These are phyloP conservation scores for Petrolisthes cinctipes DNA, from an alignment of 2,888 invertebrate species.

Conservation along the genomic window DNA sequence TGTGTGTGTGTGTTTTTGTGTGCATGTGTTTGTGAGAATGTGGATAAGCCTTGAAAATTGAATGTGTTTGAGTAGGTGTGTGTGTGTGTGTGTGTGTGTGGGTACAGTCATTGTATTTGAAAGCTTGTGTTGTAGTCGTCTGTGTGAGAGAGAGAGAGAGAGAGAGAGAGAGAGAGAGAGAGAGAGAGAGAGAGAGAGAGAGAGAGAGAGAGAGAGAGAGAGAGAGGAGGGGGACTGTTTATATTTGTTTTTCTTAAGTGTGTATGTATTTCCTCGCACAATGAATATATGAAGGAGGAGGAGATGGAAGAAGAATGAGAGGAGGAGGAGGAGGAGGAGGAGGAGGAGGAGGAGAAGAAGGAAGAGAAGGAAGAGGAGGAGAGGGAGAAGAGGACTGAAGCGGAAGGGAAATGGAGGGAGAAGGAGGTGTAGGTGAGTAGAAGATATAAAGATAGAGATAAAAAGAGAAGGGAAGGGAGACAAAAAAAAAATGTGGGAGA, in stretches of 20 bases:
- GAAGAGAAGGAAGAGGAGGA: constrained; percentile 10
- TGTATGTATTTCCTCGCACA: background rate
- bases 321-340: background rate
- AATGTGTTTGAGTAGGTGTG: background rate
- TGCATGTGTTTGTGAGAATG: too few relatives aligned
- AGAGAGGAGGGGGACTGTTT: background rate
- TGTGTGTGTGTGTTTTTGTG: background rate
- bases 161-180: background rate
- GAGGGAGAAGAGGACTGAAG: constrained; percentile 13
- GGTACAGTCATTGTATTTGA: too few relatives aligned
- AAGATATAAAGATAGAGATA: background rate
- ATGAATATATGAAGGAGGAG: too few relatives aligned
- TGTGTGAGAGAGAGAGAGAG: background rate
- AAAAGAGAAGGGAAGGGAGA: background rate
- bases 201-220: background rate
- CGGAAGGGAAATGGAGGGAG: constrained; percentile 6
- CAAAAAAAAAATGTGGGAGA: background rate
- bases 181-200: background rate
- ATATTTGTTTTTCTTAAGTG: constrained; percentile 20
- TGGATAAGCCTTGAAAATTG: too few relatives aligned
- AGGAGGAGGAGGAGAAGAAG: background rate
- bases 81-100: background rate
- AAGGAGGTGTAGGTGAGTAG: background rate
- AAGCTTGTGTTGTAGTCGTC: too few relatives aligned
- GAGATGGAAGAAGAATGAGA: background rate